These are phyloP conservation scores for Perca fluviatilis DNA, from an alignment of 2,113 vertebrate species.

Conservation along the genomic window DNA sequence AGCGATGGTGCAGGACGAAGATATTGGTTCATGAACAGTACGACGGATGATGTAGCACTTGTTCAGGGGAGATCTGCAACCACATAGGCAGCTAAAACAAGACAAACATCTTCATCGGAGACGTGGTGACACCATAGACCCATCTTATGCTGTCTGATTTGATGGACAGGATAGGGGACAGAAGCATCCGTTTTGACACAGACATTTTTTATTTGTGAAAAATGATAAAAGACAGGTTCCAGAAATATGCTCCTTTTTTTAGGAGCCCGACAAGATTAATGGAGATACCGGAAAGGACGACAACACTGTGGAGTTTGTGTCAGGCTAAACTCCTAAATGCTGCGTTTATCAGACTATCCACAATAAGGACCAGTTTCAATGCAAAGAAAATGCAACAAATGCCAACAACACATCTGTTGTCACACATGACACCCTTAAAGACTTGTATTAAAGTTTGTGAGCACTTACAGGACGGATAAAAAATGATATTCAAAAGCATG, in stretches of 20 bases:
- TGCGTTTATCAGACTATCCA: background rate
- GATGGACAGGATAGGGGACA: conserved; percentile 41
- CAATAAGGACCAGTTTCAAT: background rate
- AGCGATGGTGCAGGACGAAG: conserved; percentile 7
- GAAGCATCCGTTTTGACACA: conserved; percentile 18
- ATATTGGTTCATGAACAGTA: background rate
- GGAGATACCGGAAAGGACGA: conserved; percentile 20
- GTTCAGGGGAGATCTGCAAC: conserved; percentile 21
- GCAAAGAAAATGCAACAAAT: background rate
- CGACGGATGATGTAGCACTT: background rate
- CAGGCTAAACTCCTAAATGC: background rate
- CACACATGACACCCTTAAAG: background rate
- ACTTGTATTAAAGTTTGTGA: background rate
- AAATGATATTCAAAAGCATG: background rate
- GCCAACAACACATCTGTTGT: background rate
- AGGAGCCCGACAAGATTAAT: conserved; percentile 36
- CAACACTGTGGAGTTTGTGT: conserved; percentile 18
- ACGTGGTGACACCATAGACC: conserved; percentile 22
- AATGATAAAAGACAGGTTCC: conserved; percentile 14
- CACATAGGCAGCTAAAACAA: conserved; percentile 19
- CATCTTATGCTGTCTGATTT: conserved; percentile 34
- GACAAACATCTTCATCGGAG: conserved; percentile 12
- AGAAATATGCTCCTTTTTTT: conserved; percentile 33
- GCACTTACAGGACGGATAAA: background rate
- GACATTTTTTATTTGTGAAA: conserved; percentile 27